These are phyloP conservation scores for Argyresthia albistria DNA, from an alignment of 2,888 invertebrate genomes.

Conservation along the genomic window DNA sequence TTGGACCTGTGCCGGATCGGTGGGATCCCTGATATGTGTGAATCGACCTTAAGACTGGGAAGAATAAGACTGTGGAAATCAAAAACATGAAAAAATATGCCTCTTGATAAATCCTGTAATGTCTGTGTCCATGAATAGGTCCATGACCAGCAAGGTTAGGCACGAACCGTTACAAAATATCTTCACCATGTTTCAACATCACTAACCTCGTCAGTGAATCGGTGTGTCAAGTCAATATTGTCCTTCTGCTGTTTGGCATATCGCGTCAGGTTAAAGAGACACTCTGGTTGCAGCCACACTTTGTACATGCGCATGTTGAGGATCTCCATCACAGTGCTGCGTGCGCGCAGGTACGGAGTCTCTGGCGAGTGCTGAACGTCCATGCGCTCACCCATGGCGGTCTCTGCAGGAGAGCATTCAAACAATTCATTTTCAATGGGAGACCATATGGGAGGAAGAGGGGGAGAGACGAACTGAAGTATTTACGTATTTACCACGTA, in stretches of 20 bases:
- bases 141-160: too few species aligned
- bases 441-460: background rate
- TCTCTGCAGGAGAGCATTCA: constrained; percentile 51
- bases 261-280: constrained; percentile 71
- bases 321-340: constrained; percentile 57
- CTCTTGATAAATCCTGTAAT: too few species aligned
- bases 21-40: too few species aligned
- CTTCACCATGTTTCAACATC: too few species aligned
- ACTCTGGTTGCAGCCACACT: constrained; percentile 76
- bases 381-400: constrained; percentile 80
- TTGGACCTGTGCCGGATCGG: too few species aligned
- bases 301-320: constrained; percentile 60
- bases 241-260: constrained; percentile 70
- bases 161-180: too few species aligned
- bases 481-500: background rate
- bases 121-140: too few species aligned
- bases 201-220: constrained; percentile 65
- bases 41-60: too few species aligned
- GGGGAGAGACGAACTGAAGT: background rate
- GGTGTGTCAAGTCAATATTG: constrained; percentile 73
- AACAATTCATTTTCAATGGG: too few species aligned
- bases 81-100: too few species aligned
- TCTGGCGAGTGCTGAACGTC: constrained; percentile 68
- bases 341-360: constrained; percentile 72
- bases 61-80: too few species aligned